A percentile compares a stretch with the other conserved stretches of the same genome.
These are phyloP conservation scores for Caenorhabditis zanzibari DNA, from an alignment of 2,888 invertebrate genomes.

Conservation along the genomic window DNA sequence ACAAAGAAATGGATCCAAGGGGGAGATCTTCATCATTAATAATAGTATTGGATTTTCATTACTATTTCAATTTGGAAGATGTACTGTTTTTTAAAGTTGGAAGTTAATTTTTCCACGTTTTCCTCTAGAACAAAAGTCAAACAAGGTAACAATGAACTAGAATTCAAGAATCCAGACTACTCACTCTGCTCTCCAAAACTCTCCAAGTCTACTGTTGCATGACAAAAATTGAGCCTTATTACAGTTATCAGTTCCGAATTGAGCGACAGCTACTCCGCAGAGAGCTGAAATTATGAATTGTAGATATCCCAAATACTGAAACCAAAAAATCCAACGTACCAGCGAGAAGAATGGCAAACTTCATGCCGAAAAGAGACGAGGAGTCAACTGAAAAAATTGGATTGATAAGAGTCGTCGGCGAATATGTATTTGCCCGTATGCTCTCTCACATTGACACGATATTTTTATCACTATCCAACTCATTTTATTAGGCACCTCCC, in stretches of 20 bases:
- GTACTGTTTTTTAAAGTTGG: no score
- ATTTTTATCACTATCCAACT: conserved; percentile 62
- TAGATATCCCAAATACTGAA: conserved; percentile 1
- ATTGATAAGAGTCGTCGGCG: conserved; percentile 47
- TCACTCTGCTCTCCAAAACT: conserved; percentile 69
- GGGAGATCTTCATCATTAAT: no score
- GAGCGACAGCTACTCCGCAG: conserved; percentile 36
- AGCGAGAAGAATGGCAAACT: conserved; percentile 57
- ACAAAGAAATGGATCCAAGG: no score
- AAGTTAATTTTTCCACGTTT: no score
- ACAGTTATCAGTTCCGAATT: conserved; percentile 65
- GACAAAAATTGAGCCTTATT: conserved; percentile 45
- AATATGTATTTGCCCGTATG: conserved; percentile 52
- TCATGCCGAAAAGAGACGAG: conserved; percentile 59
- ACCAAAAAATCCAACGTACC: conserved; percentile 40
- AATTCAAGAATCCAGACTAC: no score
- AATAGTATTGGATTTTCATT: no score
- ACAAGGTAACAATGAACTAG: no score
- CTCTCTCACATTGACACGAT: conserved; percentile 40
- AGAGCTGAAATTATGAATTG: conserved; percentile 31
- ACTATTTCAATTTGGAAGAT: no score
- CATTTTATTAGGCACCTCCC: conserved; percentile 62
- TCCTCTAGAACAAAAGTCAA: no score
- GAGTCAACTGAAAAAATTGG: conserved; percentile 31
- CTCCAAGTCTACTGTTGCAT: conserved; percentile 56